Conservation (phyloP, 2,113 vertebrate genomes). For the Pangasianodon gigas region DNA sequence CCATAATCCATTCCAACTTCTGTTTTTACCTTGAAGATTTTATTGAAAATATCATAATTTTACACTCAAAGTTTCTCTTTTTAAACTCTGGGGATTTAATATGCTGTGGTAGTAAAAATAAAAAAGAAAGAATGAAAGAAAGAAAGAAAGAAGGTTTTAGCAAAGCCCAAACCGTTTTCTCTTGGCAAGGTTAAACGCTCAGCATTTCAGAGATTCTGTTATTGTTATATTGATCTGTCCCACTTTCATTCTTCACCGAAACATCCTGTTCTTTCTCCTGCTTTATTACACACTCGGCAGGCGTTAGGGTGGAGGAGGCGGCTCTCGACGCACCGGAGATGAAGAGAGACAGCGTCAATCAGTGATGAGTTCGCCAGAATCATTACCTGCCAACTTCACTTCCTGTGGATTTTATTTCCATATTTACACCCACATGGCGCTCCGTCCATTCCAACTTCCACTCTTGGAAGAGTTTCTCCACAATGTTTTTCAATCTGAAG, state of each 20-base stretch:
- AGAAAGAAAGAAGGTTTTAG: neutral
- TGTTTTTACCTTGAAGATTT: neutral
- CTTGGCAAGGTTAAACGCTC: neutral
- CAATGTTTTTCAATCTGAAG: conserved; percentile 24
- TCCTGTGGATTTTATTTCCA: conserved; percentile 50
- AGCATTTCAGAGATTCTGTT: conserved; percentile 10
- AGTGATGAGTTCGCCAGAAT: conserved; percentile 52
- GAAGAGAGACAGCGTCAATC: conserved; percentile 47
- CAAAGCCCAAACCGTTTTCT: neutral
- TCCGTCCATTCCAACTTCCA: conserved; percentile 31
- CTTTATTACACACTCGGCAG: conserved; percentile 2
- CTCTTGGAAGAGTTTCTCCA: conserved; percentile 24
- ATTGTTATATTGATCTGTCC: conserved; percentile 5
- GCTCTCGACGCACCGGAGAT: conserved; percentile 9
- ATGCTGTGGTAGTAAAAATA: neutral
- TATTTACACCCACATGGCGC: conserved; percentile 53
- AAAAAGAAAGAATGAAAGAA: neutral
- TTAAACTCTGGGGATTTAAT: neutral
- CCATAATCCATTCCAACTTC: neutral
- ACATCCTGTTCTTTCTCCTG: conserved; percentile 7
- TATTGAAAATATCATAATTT: neutral
- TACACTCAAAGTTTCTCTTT: neutral
- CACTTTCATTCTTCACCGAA: neutral
- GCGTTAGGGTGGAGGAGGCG: neutral
- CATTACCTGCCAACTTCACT: conserved; percentile 43